Percentiles rank a stretch among this genome's conserved stretches.
Evolutionary conservation across 2,797 vertebrate genomes (phyloP).

Genomic region (Fundulus diaphanus): DNA sequence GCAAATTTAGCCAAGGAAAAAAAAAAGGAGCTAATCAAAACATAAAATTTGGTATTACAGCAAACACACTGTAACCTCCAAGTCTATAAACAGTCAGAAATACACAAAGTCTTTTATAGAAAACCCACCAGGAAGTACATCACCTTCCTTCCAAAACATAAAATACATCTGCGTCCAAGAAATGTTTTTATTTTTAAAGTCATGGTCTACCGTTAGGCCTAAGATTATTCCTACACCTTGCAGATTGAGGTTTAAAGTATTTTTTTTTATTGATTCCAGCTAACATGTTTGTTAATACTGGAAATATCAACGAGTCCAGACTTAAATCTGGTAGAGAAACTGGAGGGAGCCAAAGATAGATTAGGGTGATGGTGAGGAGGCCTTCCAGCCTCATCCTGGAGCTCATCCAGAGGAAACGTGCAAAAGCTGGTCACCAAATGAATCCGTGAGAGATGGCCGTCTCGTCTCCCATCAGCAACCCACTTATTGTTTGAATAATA

Average conservation of each 20-base stretch:
- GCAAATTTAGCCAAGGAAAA: neutral
- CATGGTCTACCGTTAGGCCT: too few relatives aligned
- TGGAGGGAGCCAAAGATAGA: neutral
- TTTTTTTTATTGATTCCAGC: neutral
- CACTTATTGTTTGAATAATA: neutral
- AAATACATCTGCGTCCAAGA: too few relatives aligned
- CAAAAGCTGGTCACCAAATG: neutral
- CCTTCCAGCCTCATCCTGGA: neutral
- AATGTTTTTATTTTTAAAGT: too few relatives aligned
- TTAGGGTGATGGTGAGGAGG: neutral
- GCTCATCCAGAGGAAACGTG: neutral
- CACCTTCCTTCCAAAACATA: rapidly evolving
- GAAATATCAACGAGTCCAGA: neutral
- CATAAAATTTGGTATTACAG: neutral
- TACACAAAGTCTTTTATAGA: too few relatives aligned
- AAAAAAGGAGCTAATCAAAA: neutral
- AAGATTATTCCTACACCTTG: neutral
- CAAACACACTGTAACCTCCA: neutral
- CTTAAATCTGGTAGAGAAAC: neutral
- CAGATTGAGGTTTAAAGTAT: neutral
- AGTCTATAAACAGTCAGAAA: too few relatives aligned
- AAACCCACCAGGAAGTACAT: too few relatives aligned
- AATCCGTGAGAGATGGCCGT: neutral
- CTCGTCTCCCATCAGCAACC: neutral
- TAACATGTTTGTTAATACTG: neutral